Evolutionary conservation across 2,113 vertebrate species (phyloP), one percentile per base, ranked within the genome.

Genomic region (Brachionichthys hirsutus): DNA sequence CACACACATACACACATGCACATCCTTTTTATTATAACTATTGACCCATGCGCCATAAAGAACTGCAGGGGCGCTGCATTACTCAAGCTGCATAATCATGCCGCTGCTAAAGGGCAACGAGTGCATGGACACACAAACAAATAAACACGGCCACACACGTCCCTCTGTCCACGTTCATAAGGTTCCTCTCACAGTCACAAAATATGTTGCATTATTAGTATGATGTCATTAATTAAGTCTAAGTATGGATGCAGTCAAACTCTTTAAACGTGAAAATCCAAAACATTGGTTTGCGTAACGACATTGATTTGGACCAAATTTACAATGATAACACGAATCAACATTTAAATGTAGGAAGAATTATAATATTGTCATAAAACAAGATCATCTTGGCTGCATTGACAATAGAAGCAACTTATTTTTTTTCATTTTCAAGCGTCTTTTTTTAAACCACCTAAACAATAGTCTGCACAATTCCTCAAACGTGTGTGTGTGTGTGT

Each of bases 1-100:
- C 64, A 58, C 64, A 64, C 68, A 51, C 58, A 69, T 74, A 75
- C 71, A 75, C 82, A 70, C 82, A 85, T 90, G 85, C 88, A 90
- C 88, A 91, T 90, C 82, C 86, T 84, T 89, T 86, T 87, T 88
- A 89, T 88, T 86, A 89, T 86, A 82, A 67, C 66, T 88, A 89
- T 87, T 89, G 90, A 90, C 80, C 85, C 75, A 60, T 77, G 62
- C 30, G 49, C 83, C 77, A 71, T 85, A 84, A 87, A 92, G 76
- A 85, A 71, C 70, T 45, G 73, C 67, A 62, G 69, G 74, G 67
- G 52, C 66, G 57, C 62, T 67, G 77, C 80, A 83, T 87, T 81
- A 84, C 77, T 89, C 73, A 78, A 76, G 72, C 67, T 67, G 65
- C 72, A 54, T 54, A 75, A 73, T 51, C 58, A 75, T 73, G 56